These are phyloP conservation scores for Callitettix versicolor DNA, from an alignment of 1,140 invertebrate genomes.

Conservation along the genomic window DNA sequence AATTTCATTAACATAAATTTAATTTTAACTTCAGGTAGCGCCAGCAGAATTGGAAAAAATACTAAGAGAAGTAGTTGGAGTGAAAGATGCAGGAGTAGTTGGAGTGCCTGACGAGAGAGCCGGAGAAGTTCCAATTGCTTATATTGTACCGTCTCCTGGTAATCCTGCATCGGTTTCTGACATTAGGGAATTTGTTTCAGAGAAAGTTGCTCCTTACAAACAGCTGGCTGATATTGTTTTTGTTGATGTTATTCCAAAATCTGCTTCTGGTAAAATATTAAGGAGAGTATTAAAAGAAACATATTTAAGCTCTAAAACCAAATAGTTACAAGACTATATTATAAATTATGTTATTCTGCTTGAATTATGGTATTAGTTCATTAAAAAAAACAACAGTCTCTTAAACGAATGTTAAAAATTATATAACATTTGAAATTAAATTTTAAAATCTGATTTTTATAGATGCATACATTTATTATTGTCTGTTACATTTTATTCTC, in stretches of 20 bases:
- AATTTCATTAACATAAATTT: no score
- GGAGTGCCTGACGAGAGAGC: constrained; percentile 58
- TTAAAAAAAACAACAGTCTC: no score
- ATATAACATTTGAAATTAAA: no score
- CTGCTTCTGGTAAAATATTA: constrained; percentile 61
- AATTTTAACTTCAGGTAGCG: constrained; percentile 68
- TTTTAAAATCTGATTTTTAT: no score
- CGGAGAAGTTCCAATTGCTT: constrained; percentile 70
- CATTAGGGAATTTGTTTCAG: constrained; percentile 41
- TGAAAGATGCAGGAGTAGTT: constrained; percentile 72
- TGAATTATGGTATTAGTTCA: no score
- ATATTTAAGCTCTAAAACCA: not conserved
- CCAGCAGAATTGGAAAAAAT: constrained; percentile 80
- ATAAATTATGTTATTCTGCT: no score
- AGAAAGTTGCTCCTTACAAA: constrained; percentile 55
- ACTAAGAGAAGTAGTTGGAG: constrained; percentile 57
- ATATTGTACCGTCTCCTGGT: constrained; percentile 44
- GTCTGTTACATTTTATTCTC: no score
- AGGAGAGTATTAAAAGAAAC: constrained; percentile 42
- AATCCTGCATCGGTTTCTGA: constrained; percentile 36
- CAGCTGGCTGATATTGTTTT: constrained; percentile 56
- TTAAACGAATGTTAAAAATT: no score
- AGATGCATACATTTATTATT: no score
- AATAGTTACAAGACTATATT: no score
- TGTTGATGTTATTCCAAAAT: constrained; percentile 59